A percentile compares a stretch with the other conserved stretches of the same genome.
Evolutionary conservation across 2,888 invertebrate species (phyloP).

Genomic region (Diloba caeruleocephala): DNA sequence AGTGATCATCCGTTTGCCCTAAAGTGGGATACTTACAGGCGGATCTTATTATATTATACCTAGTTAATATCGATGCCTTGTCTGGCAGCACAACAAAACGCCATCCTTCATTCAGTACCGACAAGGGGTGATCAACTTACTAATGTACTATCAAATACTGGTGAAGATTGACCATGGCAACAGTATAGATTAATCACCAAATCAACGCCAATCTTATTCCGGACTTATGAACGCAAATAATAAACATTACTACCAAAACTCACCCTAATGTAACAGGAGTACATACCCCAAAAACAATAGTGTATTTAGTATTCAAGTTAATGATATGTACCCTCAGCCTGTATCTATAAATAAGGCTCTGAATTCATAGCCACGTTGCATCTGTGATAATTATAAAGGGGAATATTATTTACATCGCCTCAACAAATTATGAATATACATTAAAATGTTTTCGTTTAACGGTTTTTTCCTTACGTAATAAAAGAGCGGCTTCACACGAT

Average conservation of each 20-base stretch:
- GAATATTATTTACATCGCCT: constrained; percentile 60
- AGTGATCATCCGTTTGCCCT: too few relatives aligned
- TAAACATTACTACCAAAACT: constrained; percentile 11
- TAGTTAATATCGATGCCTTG: too few relatives aligned
- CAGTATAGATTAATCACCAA: not conserved
- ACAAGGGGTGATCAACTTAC: too few relatives aligned
- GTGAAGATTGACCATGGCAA: too few relatives aligned
- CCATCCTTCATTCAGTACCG: too few relatives aligned
- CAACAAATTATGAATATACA: constrained; percentile 66
- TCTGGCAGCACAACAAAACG: too few relatives aligned
- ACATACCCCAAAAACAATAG: constrained; percentile 57
- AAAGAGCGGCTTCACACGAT: constrained; percentile 24
- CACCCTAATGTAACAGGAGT: constrained; percentile 30
- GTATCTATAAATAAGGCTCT: constrained; percentile 81
- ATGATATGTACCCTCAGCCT: constrained; percentile 83
- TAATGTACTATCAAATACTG: not conserved
- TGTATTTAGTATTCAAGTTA: constrained; percentile 63
- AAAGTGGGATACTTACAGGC: too few relatives aligned
- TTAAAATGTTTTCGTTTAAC: constrained; percentile 41
- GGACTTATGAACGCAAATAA: constrained; percentile 1
- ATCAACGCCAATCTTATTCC: not conserved
- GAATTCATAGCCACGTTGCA: constrained; percentile 82
- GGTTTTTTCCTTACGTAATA: constrained; percentile 36
- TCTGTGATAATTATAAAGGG: constrained; percentile 73
- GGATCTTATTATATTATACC: too few relatives aligned